Base-by-base conservation (phyloP, 2,113 vertebrate genomes). In the Tauraco erythrolophus region DNA sequence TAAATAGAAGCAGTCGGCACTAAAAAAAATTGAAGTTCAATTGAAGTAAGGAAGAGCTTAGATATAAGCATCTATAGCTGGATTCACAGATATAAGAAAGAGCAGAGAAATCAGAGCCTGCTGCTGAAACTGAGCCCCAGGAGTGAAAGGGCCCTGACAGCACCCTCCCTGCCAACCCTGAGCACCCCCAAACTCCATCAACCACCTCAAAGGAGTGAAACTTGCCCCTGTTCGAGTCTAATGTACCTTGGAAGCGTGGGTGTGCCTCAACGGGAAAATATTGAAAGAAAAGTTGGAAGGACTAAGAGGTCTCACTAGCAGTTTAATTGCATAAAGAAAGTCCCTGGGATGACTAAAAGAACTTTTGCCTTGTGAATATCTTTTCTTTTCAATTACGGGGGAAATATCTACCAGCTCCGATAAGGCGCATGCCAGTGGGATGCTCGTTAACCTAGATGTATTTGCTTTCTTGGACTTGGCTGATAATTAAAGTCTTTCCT, bases 361-460 rank as follows among this genome's bases (percentile, higher is more conserved):
- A 78, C 28, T 81, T 92, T 53, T 84, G 33, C 46, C 25, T 28
- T 10, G 19, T 58, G 54, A 94, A 78, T 14, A 74, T 41, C 56
- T 91, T 86, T 89, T 72, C 50, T 83, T 85, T 86, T 94, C 83
- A 89, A 81, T 95, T 78, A 84, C 3, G 1, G 28, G 43, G 51
- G 48, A 88, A 91, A 81, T 51, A 57, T 27, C 68, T 86, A 81
- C 91, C 93, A 84, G 58, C 56, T 87, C 56, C 62, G 79, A 54
- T 89, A 70, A 94, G 80, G 83, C 53, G 9, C 12, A 12, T 8
- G 11, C 62, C 68, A 62, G 45, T 41, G 78, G 78, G 89, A 88
- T 83, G 84, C 45, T 96, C 92, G 92, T 95, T 96, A 95, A 94
- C 81, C 78, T 72, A 41, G 30, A 84, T 80, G 28, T 57, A 57